These are phyloP conservation scores for Marasmarcha lunaedactyla DNA, from an alignment of 2,888 invertebrate genomes.

Conservation along the genomic window DNA sequence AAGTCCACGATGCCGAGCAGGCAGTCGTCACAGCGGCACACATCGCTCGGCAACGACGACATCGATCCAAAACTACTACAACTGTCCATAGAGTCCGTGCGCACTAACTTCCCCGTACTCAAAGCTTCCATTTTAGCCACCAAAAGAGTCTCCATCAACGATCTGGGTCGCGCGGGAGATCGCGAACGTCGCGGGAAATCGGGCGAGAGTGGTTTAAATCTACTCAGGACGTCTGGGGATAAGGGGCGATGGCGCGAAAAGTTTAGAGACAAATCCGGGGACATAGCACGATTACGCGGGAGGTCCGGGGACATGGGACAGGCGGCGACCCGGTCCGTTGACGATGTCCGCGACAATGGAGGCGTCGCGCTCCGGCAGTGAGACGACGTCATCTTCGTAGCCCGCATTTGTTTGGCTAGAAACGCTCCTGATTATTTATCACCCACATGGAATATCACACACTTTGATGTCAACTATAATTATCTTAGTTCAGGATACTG, in stretches of 20 bases:
- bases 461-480: conserved; percentile 2
- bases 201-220: conserved; percentile 49
- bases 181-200: conserved; percentile 50
- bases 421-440: not conserved
- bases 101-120: conserved; percentile 69
- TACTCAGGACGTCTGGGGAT: conserved; percentile 49
- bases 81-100: conserved; percentile 83
- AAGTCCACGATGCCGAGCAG: conserved; percentile 84
- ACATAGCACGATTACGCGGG: conserved; percentile 36
- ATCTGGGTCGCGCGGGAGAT: conserved; percentile 74
- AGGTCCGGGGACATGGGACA: conserved; percentile 46
- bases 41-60: conserved; percentile 78
- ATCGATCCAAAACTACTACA: conserved; percentile 78
- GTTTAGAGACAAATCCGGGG: conserved; percentile 48
- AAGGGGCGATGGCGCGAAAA: conserved; percentile 32
- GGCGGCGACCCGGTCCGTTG: conserved; percentile 38
- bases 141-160: conserved; percentile 84
- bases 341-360: conserved; percentile 58
- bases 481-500: too few species aligned
- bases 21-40: conserved; percentile 87
- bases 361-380: conserved; percentile 63
- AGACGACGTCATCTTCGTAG: conserved; percentile 64
- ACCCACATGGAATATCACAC: conserved; percentile 11
- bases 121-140: conserved; percentile 86
- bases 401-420: conserved; percentile 37